Base-by-base conservation (phyloP, 30 jellyfish, hydroid and myxozoan genomes). In the Chrysaora quinquecirrha region DNA sequence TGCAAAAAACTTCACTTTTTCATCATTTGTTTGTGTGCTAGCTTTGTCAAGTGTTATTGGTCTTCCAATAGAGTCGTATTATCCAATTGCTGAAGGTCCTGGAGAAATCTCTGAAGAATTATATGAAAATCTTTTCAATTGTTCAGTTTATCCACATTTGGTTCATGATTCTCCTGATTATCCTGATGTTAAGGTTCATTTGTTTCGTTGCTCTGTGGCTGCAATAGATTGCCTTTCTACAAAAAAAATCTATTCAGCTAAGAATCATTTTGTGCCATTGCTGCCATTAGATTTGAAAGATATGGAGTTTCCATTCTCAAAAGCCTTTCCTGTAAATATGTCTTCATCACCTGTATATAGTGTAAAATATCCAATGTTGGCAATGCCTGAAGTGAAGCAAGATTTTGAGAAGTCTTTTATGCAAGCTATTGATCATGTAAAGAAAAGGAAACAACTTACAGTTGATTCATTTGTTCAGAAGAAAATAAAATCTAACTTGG, bases 221-320 rank as follows among this genome's bases (percentile, higher is more conserved):
- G 73, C 93, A 1, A 14, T 83, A 19, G 73, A 83, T 6, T 83
- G 14, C 46, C 16, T 83, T 64, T 3, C 52, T 16, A 33, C 71
- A 18, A 19, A 30, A 22, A 22, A 22, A 31, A 19, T 83, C 49
- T 61, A 72, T 14, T 60, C 50, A 34, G 31, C 33, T 16, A 71
- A 69, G 43, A 43, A 83, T 35, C 93, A 71, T 25, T 83, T 48
- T 83, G 93, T 83, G 3, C 87, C 71, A 23, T 30, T 83, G 43
- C 27, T 32, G 9, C 68, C 28, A 1, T 2, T 12, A n/a, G 19
- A 20, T 1, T 20, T 22, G 10, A 0, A 18, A 31, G 82, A 58
- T 16, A 12, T 30, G 31, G 16, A 30, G 18, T 14, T 19, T 18
- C 48, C 11, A 11, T 43, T 19, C 14, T 0, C 24, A 23, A 48